A percentile compares a stretch with the other conserved stretches of the same genome.
These are phyloP conservation scores for Mus musculus DNA, from an alignment of 2,113 vertebrate genomes.

Conservation along the genomic window GRCm39 chr11:36327001-36327500, in stretches of 20 bases:
- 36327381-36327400: conserved; percentile 64
- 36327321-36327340: conserved; percentile 70
- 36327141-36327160: background rate
- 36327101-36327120: background rate
- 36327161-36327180: background rate
- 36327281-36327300: conserved; percentile 64
- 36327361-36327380: conserved; percentile 73
- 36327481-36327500: background rate
- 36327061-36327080: conserved; percentile 34
- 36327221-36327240: background rate
- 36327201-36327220: background rate
- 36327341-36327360: conserved; percentile 77
- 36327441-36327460: conserved; percentile 69
- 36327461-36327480: conserved; percentile 31
- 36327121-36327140: background rate
- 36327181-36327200: background rate
- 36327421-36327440: conserved; percentile 74
- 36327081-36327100: background rate
- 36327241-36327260: conserved; percentile 43
- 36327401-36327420: conserved; percentile 79
- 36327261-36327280: conserved; percentile 62
- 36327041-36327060: background rate
- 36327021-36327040: background rate
- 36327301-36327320: conserved; percentile 74
- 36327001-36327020: background rate